Conservation (phyloP, 2,797 vertebrate species). For the Varecia variegata region DNA sequence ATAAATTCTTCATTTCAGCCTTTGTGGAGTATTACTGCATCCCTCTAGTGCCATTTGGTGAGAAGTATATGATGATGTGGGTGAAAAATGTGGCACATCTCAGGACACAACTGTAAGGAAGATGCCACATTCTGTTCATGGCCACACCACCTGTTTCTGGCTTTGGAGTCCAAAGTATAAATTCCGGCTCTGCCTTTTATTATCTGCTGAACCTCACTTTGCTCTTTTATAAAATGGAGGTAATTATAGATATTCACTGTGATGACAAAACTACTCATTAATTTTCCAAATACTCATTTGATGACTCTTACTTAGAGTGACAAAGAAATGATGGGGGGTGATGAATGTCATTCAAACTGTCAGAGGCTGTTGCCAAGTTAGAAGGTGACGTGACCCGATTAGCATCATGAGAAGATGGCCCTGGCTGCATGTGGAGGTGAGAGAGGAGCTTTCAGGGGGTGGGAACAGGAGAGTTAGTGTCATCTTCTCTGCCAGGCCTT, state of each 20-base stretch:
- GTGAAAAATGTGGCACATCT: neutral
- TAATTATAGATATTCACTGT: neutral
- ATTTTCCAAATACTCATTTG: neutral
- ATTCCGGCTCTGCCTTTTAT: neutral
- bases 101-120: neutral
- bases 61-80: neutral
- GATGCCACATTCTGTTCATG: neutral
- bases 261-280: neutral
- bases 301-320: neutral
- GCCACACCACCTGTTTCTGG: neutral
- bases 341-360: neutral
- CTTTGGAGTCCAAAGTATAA: neutral
- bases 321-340: neutral
- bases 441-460: neutral
- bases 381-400: neutral
- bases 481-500: neutral
- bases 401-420: neutral
- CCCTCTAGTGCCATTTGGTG: neutral
- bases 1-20: neutral
- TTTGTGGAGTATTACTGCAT: neutral
- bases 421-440: neutral
- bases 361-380: neutral
- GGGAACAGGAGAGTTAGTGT: no score
- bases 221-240: neutral
- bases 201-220: neutral